Evolutionary conservation across 2,888 invertebrate species (phyloP).

Genomic region (Oligia latruncula): DNA sequence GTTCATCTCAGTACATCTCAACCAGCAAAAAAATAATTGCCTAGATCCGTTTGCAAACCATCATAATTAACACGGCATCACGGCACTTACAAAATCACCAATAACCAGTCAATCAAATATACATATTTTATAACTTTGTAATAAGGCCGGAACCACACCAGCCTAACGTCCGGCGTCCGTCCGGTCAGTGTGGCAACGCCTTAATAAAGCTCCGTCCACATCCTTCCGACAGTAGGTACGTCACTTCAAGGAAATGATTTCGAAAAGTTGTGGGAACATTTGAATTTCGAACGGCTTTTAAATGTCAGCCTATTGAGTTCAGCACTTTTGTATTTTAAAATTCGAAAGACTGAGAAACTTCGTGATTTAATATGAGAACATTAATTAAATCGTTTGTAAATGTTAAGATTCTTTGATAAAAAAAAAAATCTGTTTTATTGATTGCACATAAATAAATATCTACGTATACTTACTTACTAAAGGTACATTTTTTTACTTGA

Average conservation of each 20-base stretch:
- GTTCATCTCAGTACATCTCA: slow-evolving; percentile 25
- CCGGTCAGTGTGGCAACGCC: slow-evolving; percentile 58
- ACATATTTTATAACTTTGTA: slow-evolving; percentile 11
- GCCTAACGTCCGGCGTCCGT: slow-evolving; percentile 37
- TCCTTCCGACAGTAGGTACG: slow-evolving; percentile 57
- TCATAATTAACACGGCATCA: slow-evolving; percentile 19
- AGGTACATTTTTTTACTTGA: neutral
- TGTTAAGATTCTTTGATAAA: neutral
- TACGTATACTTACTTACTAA: neutral
- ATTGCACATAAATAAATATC: neutral
- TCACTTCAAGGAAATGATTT: slow-evolving; percentile 57
- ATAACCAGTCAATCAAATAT: slow-evolving; percentile 46
- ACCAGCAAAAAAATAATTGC: slow-evolving; percentile 35
- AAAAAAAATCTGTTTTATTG: neutral
- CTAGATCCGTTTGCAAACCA: slow-evolving; percentile 43
- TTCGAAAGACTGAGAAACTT: slow-evolving; percentile 26
- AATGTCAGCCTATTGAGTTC: slow-evolving; percentile 49
- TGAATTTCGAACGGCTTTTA: slow-evolving; percentile 37
- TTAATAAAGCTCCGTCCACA: slow-evolving; percentile 51
- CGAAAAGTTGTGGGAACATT: slow-evolving; percentile 60
- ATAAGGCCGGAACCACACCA: slow-evolving; percentile 61
- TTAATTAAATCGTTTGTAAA: neutral
- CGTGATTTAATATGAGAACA: slow-evolving; percentile 25
- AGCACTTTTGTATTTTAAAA: slow-evolving; percentile 34
- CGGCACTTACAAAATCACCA: slow-evolving; percentile 37